These are phyloP conservation scores for Bryconaethiops microstoma DNA, from an alignment of 2,797 vertebrate species.

Conservation along the genomic window DNA sequence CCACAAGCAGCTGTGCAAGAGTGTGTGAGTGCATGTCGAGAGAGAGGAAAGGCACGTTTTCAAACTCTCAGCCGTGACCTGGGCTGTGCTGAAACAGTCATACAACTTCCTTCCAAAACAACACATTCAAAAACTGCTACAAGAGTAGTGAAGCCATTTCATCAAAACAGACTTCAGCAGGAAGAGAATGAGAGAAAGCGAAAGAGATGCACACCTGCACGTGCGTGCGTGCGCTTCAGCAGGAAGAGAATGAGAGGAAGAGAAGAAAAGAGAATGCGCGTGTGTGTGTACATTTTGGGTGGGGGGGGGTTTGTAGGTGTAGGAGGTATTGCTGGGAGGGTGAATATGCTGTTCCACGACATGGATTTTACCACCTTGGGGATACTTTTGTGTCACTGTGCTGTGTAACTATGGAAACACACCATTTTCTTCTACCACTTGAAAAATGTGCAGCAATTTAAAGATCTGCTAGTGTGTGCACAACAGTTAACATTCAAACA, in stretches of 20 bases:
- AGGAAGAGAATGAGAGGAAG: too few relatives aligned
- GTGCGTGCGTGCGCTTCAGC: too few relatives aligned
- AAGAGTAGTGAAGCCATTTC: neutral
- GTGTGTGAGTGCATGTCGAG: neutral
- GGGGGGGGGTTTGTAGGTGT: too few relatives aligned
- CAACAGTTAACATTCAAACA: too few relatives aligned
- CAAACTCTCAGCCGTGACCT: conserved; percentile 34
- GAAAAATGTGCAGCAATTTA: too few relatives aligned
- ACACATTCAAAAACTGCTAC: conserved; percentile 1
- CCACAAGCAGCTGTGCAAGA: conserved; percentile 37
- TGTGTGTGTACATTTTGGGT: too few relatives aligned
- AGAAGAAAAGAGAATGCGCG: too few relatives aligned
- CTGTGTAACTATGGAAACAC: neutral
- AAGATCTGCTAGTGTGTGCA: too few relatives aligned
- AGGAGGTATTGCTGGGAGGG: neutral
- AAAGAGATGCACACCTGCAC: neutral
- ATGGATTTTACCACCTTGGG: neutral
- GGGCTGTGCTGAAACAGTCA: conserved; percentile 24
- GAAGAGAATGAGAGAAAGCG: neutral
- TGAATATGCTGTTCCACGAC: neutral
- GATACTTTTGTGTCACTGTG: neutral
- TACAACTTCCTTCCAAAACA: conserved; percentile 28
- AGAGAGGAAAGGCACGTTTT: conserved; percentile 35
- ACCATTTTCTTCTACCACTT: too few relatives aligned
- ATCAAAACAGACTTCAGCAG: neutral